phyloP scores from a whole-genome alignment of 2,113 vertebrate species.

The Pachycephala philippinensis region DNA sequence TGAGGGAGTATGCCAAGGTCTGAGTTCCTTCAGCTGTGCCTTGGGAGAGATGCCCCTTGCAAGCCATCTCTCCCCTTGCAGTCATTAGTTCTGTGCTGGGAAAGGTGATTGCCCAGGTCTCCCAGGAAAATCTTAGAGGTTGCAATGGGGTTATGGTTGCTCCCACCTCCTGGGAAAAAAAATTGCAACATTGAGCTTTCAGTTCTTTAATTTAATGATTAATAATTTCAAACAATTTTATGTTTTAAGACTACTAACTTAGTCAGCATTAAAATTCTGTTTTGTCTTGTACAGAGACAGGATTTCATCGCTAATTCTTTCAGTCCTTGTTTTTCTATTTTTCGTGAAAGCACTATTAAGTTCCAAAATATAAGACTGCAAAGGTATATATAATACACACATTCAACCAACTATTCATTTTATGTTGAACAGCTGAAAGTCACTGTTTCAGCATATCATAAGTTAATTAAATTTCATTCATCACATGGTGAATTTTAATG shows the following conservation, averaged over 20 bases:
- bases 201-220: neutral
- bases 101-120: neutral
- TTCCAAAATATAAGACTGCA: neutral
- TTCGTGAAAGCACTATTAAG: neutral
- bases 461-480: neutral
- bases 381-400: neutral
- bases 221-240: neutral
- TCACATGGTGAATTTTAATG: neutral
- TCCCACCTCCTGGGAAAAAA: neutral
- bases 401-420: neutral
- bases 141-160: neutral
- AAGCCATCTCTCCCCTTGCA: fast-evolving
- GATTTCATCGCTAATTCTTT: neutral
- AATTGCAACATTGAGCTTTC: neutral
- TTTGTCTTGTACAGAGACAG: neutral
- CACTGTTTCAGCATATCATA: neutral
- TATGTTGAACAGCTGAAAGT: neutral
- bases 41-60: neutral
- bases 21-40: neutral
- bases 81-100: neutral
- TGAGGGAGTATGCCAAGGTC: neutral
- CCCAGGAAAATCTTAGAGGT: neutral
- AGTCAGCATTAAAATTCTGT: neutral
- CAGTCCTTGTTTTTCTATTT: neutral
- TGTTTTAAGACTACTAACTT: neutral